Evolutionary conservation across 2,888 invertebrate genomes (phyloP).

Genomic region (Athripsodes cinereus): DNA sequence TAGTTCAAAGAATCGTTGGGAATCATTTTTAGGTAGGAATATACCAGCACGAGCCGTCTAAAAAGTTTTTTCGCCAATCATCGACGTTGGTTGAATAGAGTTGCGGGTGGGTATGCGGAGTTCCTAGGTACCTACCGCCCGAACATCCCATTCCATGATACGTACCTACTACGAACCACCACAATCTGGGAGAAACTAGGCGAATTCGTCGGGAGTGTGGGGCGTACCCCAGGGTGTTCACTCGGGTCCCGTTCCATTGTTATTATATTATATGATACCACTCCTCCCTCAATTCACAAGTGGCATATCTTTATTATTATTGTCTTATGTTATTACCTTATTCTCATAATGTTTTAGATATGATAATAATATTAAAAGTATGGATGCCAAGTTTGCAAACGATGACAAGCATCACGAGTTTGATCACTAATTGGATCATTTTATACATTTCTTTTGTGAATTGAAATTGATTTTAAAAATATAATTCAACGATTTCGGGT

Average conservation of each 20-base stretch:
- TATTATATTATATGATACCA: neutral
- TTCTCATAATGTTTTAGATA: no score
- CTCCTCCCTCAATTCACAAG: neutral
- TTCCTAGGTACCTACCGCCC: neutral
- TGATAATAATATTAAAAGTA: no score
- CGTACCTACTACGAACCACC: no score
- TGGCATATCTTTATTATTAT: neutral
- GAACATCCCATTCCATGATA: no score
- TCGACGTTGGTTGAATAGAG: neutral
- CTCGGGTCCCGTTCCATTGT: neutral
- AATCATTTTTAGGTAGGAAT: neutral
- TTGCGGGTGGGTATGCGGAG: neutral
- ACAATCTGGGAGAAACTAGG: neutral
- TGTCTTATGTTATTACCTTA: neutral
- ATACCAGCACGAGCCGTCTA: constrained; percentile 3
- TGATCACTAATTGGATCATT: no score
- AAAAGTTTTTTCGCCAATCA: constrained; percentile 7
- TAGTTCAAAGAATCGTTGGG: no score
- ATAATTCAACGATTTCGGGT: no score
- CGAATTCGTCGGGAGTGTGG: neutral
- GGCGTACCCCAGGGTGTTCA: neutral
- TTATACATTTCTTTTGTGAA: no score
- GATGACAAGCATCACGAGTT: no score
- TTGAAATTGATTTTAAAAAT: no score
- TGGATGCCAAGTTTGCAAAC: no score